A percentile compares a stretch with the other conserved stretches of the same genome.
phyloP scores from a whole-genome alignment of 1,140 invertebrate species.

The Holotrichia oblita region DNA sequence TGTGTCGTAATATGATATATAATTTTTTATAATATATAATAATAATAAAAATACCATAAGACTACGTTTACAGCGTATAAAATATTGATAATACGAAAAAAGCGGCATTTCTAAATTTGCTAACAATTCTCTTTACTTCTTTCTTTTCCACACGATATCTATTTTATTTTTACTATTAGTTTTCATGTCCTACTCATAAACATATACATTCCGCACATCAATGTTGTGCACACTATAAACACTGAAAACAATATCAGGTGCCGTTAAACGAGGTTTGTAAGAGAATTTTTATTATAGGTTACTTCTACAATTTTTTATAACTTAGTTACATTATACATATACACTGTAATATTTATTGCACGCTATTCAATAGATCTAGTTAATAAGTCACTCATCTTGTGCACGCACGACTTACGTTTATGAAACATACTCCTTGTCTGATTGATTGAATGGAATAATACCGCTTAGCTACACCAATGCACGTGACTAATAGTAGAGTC shows the following conservation, averaged over 20 bases:
- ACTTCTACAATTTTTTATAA: background rate
- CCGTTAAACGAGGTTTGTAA: constrained; percentile 13
- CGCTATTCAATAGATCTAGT: constrained; percentile 20
- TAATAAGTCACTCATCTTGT: constrained; percentile 35
- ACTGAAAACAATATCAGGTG: background rate
- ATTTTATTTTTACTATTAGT: too few relatives aligned
- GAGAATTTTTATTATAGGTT: constrained; percentile 3
- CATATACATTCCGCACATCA: background rate
- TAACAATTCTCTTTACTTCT: too few relatives aligned
- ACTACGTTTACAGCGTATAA: too few relatives aligned
- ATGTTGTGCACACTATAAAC: background rate
- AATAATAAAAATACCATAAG: too few relatives aligned
- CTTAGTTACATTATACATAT: background rate
- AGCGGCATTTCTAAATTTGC: too few relatives aligned
- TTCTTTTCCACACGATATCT: too few relatives aligned
- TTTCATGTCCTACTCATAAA: too few relatives aligned
- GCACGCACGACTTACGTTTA: constrained; percentile 31
- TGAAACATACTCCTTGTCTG: constrained; percentile 6
- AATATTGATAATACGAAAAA: too few relatives aligned
- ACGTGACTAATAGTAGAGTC: constrained; percentile 34
- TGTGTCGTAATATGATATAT: too few relatives aligned
- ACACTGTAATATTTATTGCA: constrained; percentile 34
- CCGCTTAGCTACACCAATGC: constrained; percentile 28
- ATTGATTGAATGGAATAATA: constrained; percentile 29
- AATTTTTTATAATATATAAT: too few relatives aligned